Percentiles rank a stretch among this genome's conserved stretches.
Evolutionary conservation across 2,888 invertebrate genomes (phyloP).

Genomic region (Papilio protenor): DNA sequence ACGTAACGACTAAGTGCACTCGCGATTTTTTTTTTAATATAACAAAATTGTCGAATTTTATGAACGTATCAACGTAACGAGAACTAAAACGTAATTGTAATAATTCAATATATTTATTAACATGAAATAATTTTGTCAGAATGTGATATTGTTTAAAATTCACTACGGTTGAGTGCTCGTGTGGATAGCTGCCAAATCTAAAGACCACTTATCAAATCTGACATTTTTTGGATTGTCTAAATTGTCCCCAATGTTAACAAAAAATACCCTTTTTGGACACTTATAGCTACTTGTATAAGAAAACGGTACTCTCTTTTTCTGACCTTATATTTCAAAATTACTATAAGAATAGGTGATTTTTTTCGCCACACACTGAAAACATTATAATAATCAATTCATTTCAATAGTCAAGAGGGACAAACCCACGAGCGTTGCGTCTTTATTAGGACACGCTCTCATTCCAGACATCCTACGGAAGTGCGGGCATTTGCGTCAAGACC

Average conservation of each 20-base stretch:
- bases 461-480: slow-evolving; percentile 82
- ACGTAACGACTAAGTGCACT: not conserved
- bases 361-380: not conserved
- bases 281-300: not conserved
- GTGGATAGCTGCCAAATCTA: not conserved
- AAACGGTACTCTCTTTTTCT: not conserved
- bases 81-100: not conserved
- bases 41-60: not conserved
- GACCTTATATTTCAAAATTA: not conserved
- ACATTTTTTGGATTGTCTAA: not conserved
- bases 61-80: not conserved
- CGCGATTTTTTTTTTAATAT: not conserved
- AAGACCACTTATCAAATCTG: not conserved
- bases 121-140: not conserved
- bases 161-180: slow-evolving; percentile 5
- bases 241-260: not conserved
- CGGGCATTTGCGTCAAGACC: slow-evolving; percentile 79
- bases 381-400: slow-evolving; percentile 21
- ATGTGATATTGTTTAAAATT: slow-evolving; percentile 2
- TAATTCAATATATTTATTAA: not conserved
- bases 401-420: slow-evolving; percentile 42
- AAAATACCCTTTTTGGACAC: not conserved
- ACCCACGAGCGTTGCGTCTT: slow-evolving; percentile 61
- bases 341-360: not conserved
- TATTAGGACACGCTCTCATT: slow-evolving; percentile 83